Percentiles rank a stretch among this genome's conserved stretches.
phyloP scores from a whole-genome alignment of 1,140 invertebrate species.

The Thaumetopoea pityocampa region DNA sequence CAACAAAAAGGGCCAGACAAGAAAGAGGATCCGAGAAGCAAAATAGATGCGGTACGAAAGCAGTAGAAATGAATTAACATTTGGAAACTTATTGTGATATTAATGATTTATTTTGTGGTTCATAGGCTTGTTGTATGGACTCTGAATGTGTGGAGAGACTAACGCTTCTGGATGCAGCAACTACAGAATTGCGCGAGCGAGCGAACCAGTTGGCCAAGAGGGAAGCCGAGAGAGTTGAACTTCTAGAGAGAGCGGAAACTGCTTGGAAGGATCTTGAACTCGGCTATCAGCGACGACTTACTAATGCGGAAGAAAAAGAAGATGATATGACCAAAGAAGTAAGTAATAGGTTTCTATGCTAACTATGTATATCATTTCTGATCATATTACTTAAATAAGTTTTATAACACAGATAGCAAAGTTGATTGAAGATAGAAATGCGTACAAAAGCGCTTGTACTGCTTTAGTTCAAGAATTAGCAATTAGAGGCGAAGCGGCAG shows the following conservation, averaged over 20 bases:
- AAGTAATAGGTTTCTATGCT: conserved; percentile 3
- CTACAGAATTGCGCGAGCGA: conserved; percentile 38
- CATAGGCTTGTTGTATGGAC: conserved; percentile 44
- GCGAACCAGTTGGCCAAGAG: conserved; percentile 36
- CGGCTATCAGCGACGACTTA: conserved; percentile 46
- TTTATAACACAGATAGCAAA: conserved; percentile 39
- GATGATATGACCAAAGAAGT: conserved; percentile 45
- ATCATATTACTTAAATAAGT: neutral
- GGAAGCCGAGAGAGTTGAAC: conserved; percentile 42
- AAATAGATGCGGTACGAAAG: conserved; percentile 40
- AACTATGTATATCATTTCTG: too few species aligned
- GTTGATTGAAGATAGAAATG: conserved; percentile 45
- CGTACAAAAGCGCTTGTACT: conserved; percentile 32
- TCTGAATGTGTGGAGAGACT: conserved; percentile 33
- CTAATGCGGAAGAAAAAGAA: conserved; percentile 45
- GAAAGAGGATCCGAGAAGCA: conserved; percentile 29
- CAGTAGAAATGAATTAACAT: neutral
- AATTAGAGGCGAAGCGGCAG: conserved; percentile 22
- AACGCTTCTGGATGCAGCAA: conserved; percentile 34
- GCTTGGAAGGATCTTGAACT: conserved; percentile 59
- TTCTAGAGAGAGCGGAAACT: conserved; percentile 51
- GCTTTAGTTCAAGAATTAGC: conserved; percentile 32
- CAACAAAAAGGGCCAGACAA: conserved; percentile 16
- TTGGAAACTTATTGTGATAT: neutral
- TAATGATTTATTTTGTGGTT: conserved; percentile 2